Evolutionary conservation across 2,113 vertebrate species (phyloP).

Genomic region (Cyphomyrus discorhynchus): DNA sequence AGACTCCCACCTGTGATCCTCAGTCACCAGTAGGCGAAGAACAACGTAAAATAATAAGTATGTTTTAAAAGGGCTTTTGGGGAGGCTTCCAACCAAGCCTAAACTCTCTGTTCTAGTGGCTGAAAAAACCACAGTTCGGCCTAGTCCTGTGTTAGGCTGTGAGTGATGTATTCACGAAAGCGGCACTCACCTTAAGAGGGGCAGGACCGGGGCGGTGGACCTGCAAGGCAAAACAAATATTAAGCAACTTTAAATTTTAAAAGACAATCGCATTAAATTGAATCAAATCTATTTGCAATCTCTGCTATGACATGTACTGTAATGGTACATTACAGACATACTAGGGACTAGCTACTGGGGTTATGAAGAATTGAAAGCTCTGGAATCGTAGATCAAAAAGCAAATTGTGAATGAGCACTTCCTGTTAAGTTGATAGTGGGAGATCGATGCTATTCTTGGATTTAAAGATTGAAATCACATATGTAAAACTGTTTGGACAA

Average conservation of each 20-base stretch:
- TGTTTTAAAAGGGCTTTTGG: slow-evolving; percentile 47
- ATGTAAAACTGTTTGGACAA: not conserved
- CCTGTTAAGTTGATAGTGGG: not conserved
- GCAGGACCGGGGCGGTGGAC: not conserved
- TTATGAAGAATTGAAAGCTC: not conserved
- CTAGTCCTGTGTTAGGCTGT: slow-evolving; percentile 28
- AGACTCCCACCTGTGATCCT: slow-evolving; percentile 80
- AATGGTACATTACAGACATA: not conserved
- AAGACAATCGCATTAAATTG: not conserved
- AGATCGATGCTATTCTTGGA: not conserved
- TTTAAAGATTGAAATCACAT: not conserved
- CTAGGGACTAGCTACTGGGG: not conserved
- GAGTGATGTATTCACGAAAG: not conserved
- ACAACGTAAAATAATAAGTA: slow-evolving; percentile 58
- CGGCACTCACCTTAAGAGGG: not conserved
- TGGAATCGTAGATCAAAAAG: not conserved
- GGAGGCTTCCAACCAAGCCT: slow-evolving; percentile 56
- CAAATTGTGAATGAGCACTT: not conserved
- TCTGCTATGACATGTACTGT: not conserved
- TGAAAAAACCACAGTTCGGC: slow-evolving; percentile 49
- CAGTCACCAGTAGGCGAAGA: slow-evolving; percentile 62
- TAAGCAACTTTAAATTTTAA: not conserved
- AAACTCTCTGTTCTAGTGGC: slow-evolving; percentile 55
- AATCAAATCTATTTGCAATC: not conserved
- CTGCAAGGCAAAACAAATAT: not conserved